Conservation (phyloP, 2,888 invertebrate species). For the Icerya purchasi region DNA sequence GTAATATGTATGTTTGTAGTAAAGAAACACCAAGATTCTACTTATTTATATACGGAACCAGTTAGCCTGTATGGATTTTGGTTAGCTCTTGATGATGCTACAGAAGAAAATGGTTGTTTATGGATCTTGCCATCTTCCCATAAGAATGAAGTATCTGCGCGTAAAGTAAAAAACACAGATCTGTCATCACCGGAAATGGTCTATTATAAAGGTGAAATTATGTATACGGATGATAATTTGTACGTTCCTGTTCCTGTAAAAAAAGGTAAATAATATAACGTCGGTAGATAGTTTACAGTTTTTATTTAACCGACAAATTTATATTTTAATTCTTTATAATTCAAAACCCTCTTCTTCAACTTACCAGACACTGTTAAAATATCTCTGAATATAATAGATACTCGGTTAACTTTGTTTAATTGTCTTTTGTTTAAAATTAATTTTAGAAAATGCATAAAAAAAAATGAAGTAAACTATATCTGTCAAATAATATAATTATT, state of each 20-base stretch:
- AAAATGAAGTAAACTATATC: too few relatives aligned
- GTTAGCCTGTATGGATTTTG: conserved; percentile 67
- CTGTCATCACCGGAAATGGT: conserved; percentile 34
- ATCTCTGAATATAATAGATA: too few relatives aligned
- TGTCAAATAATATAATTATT: too few relatives aligned
- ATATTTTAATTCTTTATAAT: too few relatives aligned
- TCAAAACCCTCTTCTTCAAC: too few relatives aligned
- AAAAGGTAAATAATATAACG: conserved; percentile 42
- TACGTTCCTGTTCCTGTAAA: conserved; percentile 59
- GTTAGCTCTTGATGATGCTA: conserved; percentile 90
- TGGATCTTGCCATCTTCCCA: conserved; percentile 85
- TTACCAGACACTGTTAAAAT: too few relatives aligned
- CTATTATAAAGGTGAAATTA: conserved; percentile 44
- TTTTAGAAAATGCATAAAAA: too few relatives aligned
- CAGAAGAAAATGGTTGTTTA: conserved; percentile 79
- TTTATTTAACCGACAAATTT: too few relatives aligned
- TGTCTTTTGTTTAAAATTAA: too few relatives aligned
- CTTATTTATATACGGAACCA: conserved; percentile 58
- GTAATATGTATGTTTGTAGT: conserved; percentile 38
- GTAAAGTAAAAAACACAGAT: conserved; percentile 48
- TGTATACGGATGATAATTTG: conserved; percentile 45
- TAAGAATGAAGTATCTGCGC: conserved; percentile 52
- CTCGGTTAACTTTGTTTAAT: too few relatives aligned
- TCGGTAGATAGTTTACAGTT: not conserved
- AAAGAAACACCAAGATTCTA: conserved; percentile 61